phyloP scores from a whole-genome alignment of 2,888 invertebrate genomes.

The Ecliptopera silaceata region DNA sequence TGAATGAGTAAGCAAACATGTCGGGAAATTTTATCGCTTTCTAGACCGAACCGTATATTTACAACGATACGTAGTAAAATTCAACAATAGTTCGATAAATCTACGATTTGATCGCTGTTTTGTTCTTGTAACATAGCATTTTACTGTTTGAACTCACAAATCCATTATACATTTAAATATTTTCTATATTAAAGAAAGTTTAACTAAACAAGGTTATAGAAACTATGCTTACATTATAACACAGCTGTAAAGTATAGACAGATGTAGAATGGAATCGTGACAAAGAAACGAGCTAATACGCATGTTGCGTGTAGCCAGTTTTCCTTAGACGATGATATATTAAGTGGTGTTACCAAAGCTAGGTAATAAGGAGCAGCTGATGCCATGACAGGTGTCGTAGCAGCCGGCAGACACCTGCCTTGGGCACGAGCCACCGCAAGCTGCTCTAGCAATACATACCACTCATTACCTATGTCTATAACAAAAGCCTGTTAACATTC shows the following conservation, averaged over 20 bases:
- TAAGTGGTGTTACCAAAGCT: constrained; percentile 35
- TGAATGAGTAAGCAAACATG: constrained; percentile 41
- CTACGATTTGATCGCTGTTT: constrained; percentile 10
- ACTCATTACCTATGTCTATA: constrained; percentile 54
- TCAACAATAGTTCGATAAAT: constrained; percentile 38
- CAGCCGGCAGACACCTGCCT: constrained; percentile 77
- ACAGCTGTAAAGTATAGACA: constrained; percentile 2
- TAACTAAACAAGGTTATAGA: neutral
- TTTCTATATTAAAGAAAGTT: neutral
- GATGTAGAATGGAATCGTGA: constrained; percentile 2
- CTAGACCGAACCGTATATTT: constrained; percentile 56
- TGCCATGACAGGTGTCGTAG: constrained; percentile 75
- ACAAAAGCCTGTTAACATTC: constrained; percentile 48
- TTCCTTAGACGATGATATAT: constrained; percentile 18
- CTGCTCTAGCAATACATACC: constrained; percentile 66
- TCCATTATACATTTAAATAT: neutral
- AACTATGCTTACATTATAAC: constrained; percentile 4
- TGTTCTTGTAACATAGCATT: neutral
- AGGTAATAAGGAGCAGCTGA: constrained; percentile 75
- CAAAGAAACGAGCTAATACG: constrained; percentile 11
- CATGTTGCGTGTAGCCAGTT: constrained; percentile 22
- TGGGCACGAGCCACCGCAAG: constrained; percentile 75
- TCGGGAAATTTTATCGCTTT: constrained; percentile 64
- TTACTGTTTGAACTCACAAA: neutral
- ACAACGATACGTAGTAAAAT: constrained; percentile 47